Evolutionary conservation across 2,113 vertebrate species (phyloP), one percentile per base, ranked within the genome.

Genomic region (Mesitornis unicolor): DNA sequence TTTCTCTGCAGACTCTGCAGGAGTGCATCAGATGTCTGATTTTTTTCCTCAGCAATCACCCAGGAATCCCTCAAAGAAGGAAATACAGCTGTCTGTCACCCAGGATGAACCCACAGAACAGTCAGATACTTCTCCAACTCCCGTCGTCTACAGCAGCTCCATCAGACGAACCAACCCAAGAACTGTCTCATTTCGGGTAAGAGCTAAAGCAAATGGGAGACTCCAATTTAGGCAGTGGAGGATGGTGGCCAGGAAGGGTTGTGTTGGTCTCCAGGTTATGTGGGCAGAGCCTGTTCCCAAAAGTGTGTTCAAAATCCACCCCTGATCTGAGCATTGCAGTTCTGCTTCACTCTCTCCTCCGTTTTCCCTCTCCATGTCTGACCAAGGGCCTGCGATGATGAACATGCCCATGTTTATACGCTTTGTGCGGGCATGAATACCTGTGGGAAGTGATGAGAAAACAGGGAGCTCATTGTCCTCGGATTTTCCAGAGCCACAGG

Each of bases 161-260:
- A 98, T 99, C 64, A 95, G 76, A 82, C 97, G 98, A 56, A 97
- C 98, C 96, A 99, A 98, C 95, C 97, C 99, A 80, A 98, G 99
- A 95, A 99, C 99, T 4, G 80, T 98, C 84, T 99, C 99, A 48
- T 99, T 99, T 90, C 98, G 98, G 98, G 99, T 99, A 98, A 98
- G 98, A 60, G 50, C 36, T 70, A 45, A 57, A 60, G 48, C 50
- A 65, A 22, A 10, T 26, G 51, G 29, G 31, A 56, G 43, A 10
- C 14, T 9, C 40, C 9, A 20, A 6, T 20, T n/a, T n/a, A 38
- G 42, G 36, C 57, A 54, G 42, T 6, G 42, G 33, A 74, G 35
- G 31, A 24, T 36, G 38, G 24, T 12, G 38, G 36, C 11, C 45
- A 50, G 57, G 56, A 64, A 50, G 20, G 13, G 63, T 47, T 74